These are phyloP conservation scores for Chamaea fasciata DNA, from an alignment of 2,113 vertebrate genomes.

Conservation along the genomic window DNA sequence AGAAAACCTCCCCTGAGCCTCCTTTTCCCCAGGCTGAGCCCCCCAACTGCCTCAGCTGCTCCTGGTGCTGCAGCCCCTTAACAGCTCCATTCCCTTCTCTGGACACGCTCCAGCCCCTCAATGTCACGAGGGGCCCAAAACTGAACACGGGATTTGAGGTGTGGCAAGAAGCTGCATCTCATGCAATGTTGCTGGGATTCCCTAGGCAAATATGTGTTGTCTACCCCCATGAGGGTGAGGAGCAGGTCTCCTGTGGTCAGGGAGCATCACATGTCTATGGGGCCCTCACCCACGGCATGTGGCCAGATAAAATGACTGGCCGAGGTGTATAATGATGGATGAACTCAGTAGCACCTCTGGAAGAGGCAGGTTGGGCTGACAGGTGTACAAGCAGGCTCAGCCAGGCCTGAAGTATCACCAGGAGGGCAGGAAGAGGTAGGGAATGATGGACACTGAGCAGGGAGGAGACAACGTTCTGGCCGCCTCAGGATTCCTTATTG, in stretches of 20 bases:
- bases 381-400: background rate
- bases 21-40: background rate
- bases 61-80: background rate
- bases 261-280: rapidly evolving
- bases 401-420: background rate
- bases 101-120: rapidly evolving
- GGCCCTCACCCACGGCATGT: rapidly evolving
- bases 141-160: background rate
- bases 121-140: background rate
- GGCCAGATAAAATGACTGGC: background rate
- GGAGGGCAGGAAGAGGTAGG: background rate
- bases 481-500: background rate
- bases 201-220: rapidly evolving
- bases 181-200: background rate
- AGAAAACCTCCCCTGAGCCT: background rate
- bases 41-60: background rate
- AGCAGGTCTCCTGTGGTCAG: background rate
- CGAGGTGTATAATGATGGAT: background rate
- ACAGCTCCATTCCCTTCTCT: rapidly evolving
- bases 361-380: background rate
- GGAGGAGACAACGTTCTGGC: background rate
- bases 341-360: background rate
- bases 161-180: background rate
- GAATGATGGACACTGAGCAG: background rate
- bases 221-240: rapidly evolving